Conservation (phyloP, 2,113 vertebrate genomes). For the Thryonomys swinderianus region DNA sequence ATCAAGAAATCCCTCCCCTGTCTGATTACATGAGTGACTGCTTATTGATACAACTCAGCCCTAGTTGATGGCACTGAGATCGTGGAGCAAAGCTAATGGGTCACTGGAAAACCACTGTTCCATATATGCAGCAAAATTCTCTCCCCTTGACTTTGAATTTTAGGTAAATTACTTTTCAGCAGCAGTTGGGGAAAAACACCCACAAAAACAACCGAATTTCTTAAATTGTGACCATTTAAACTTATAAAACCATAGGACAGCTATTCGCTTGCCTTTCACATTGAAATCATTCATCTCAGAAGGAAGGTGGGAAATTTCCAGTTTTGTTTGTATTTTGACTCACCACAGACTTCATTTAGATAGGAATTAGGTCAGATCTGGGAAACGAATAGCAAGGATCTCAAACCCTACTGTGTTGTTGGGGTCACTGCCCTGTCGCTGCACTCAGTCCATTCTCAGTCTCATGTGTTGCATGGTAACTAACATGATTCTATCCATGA, state of each 20-base stretch:
- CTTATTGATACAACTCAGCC: conserved; percentile 25
- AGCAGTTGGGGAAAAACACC: conserved; percentile 11
- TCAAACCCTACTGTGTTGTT: not conserved
- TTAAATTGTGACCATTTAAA: conserved; percentile 45
- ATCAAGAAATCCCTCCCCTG: not conserved
- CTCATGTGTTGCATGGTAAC: not conserved
- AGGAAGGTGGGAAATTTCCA: not conserved
- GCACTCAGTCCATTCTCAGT: not conserved
- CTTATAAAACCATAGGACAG: conserved; percentile 32
- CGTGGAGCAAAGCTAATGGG: conserved; percentile 30
- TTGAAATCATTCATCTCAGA: conserved; percentile 44
- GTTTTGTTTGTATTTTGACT: conserved; percentile 31
- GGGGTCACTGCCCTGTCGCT: not conserved
- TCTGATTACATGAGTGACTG: conserved; percentile 35
- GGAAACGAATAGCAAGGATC: not conserved
- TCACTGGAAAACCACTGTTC: conserved; percentile 60
- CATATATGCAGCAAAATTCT: conserved; percentile 62
- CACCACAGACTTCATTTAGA: conserved; percentile 16
- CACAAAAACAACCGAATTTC: conserved; percentile 56
- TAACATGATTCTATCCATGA: not conserved
- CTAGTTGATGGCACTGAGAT: not conserved
- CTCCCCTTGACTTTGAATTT: conserved; percentile 70
- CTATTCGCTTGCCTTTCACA: conserved; percentile 41
- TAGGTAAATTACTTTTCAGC: conserved; percentile 63
- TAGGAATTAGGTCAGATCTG: not conserved